These are phyloP conservation scores for Rhagonycha fulva DNA, from an alignment of 2,888 invertebrate species.

Conservation along the genomic window DNA sequence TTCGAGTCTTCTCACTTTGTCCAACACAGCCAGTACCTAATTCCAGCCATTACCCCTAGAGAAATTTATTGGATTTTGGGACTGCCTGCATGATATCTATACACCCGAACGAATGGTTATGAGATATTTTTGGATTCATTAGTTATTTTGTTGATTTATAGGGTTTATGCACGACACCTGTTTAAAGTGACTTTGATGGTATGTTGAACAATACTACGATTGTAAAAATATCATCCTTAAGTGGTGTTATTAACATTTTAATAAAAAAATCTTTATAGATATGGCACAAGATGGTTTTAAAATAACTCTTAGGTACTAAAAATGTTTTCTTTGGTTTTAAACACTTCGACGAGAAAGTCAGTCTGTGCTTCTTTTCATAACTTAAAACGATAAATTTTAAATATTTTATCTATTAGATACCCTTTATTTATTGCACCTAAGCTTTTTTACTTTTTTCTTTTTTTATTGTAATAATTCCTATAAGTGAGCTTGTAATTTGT, in stretches of 20 bases:
- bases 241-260: not conserved
- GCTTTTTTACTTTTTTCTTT: no score
- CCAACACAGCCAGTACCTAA: constrained; percentile 25
- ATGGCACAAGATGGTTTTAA: not conserved
- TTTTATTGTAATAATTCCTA: no score
- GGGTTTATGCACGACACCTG: constrained; percentile 48
- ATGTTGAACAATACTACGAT: constrained; percentile 4
- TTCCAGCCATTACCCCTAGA: constrained; percentile 40
- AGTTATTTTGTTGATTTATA: constrained; percentile 50
- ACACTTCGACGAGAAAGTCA: not conserved
- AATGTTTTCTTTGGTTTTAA: not conserved
- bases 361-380: not conserved
- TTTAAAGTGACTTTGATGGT: constrained; percentile 26
- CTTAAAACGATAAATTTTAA: not conserved
- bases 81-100: constrained; percentile 30
- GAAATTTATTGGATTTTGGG: constrained; percentile 43
- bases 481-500: not conserved
- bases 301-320: not conserved
- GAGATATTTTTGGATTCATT: constrained; percentile 49
- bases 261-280: not conserved
- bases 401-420: not conserved
- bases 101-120: constrained; percentile 40
- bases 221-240: not conserved
- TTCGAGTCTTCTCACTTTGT: constrained; percentile 23
- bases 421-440: no score